Evolutionary conservation across 92 coral and sea anemone species (phyloP), one percentile per base, ranked within the genome.

Genomic region (Parazoanthus swiftii): DNA sequence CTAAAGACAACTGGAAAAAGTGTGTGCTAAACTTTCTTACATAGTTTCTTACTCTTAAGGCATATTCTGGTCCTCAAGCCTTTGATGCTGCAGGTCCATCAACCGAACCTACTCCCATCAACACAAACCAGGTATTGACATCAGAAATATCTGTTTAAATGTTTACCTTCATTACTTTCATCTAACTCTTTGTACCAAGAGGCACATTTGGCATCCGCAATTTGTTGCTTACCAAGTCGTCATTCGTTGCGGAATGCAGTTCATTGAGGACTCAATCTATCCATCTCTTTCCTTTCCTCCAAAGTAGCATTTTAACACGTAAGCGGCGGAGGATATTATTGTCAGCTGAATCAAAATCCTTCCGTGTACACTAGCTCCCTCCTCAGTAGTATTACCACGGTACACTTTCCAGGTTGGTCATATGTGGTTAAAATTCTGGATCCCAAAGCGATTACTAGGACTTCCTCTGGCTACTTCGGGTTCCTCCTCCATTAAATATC

Each of bases 41-140:
- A 16, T 42, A 71, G 15, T 77, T 25, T 59, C 23, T n/a, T 8
- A 21, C 23, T 63, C 50, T 14, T 66, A 36, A 94, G 96, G 96
- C 94, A 38, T 86, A 76, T 84, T 90, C 96, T 29, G 91, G 88
- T 10, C 84, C 92, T 23, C 94, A 92, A 38, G 74, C 86, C 35
- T 71, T 77, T 14, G 88, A 89, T 36, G 80, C 93, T 29, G 84
- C 89, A 10, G 88, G 77, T 29, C 86, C 77, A 74, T 63, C 80
- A 23, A 76, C 76, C 77, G 88, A 26, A 35, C 38, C 50, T 14
- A 91, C 89, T 73, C 59, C 77, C 35, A 72, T 56, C 8, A 81
- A 44, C 26, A 80, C 68, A 80, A 26, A 16, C 68, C 85, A 85
- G 91, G 93, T 89, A 63, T 63, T 23, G 21, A 58, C 70, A 18